Percentiles rank a stretch among this genome's conserved stretches.
phyloP scores from a whole-genome alignment of 2,888 invertebrate species.

The Loripinus fragilis region DNA sequence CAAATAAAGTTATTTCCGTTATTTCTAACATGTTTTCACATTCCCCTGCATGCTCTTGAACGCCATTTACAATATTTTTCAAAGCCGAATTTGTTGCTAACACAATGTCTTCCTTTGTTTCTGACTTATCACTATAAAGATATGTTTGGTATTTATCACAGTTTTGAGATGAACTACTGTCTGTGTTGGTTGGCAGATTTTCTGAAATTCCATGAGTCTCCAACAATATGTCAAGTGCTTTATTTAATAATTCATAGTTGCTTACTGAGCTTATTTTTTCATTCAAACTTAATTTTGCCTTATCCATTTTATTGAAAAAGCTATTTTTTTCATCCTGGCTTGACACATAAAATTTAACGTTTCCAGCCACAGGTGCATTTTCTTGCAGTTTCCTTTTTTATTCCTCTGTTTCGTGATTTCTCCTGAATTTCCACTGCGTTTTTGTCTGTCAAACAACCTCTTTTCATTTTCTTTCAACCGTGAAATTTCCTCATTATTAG shows the following conservation, averaged over 20 bases:
- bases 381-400: constrained; percentile 10
- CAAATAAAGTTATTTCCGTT: constrained; percentile 11
- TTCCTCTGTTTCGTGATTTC: neutral
- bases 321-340: neutral
- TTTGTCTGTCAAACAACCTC: neutral
- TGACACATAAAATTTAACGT: neutral
- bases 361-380: neutral
- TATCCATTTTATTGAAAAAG: constrained; percentile 10
- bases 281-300: neutral
- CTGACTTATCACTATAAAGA: neutral
- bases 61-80: neutral
- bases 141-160: constrained; percentile 1
- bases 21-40: constrained; percentile 9
- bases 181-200: neutral
- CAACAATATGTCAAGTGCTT: neutral
- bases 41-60: neutral
- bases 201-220: neutral
- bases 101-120: neutral
- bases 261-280: constrained; percentile 4
- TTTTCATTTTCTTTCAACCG: neutral
- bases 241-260: constrained; percentile 7
- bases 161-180: neutral
- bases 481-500: neutral
- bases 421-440: neutral
- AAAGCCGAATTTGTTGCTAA: neutral